Conservation (phyloP, 64 coral and sea anemone species). For the Pocillopora verrucosa region DNA sequence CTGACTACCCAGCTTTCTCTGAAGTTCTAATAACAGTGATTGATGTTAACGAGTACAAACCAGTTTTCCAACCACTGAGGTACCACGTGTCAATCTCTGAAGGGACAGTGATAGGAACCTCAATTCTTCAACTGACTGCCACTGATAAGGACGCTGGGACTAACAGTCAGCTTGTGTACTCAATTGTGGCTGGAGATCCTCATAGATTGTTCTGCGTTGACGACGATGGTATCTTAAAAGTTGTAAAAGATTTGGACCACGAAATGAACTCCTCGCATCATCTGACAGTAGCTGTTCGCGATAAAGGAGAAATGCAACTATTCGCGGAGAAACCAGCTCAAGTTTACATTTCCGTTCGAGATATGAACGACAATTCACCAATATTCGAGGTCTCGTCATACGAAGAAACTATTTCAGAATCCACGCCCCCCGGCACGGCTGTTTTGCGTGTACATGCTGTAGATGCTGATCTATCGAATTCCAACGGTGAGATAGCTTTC, state of each 20-base stretch:
- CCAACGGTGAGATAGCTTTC: conserved; percentile 47
- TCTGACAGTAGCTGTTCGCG: conserved; percentile 48
- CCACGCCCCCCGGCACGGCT: conserved; percentile 3
- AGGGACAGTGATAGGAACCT: conserved; percentile 10
- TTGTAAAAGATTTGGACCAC: conserved; percentile 32
- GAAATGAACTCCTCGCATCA: conserved; percentile 34
- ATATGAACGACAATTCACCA: conserved; percentile 60
- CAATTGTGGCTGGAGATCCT: conserved; percentile 25
- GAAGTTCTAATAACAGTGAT: conserved; percentile 46
- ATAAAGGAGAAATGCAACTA: conserved; percentile 51
- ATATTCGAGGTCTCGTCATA: conserved; percentile 61
- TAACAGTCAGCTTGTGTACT: conserved; percentile 51
- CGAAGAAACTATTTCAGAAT: conserved; percentile 45
- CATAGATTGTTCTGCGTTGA: conserved; percentile 38
- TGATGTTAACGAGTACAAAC: conserved; percentile 72
- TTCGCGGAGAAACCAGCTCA: background rate
- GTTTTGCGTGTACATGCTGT: conserved; percentile 54
- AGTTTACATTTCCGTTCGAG: conserved; percentile 30
- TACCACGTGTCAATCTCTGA: conserved; percentile 53
- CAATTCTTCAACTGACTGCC: conserved; percentile 32
- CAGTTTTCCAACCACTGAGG: conserved; percentile 41
- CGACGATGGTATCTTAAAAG: conserved; percentile 32
- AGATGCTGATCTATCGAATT: conserved; percentile 12
- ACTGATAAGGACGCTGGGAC: conserved; percentile 49
- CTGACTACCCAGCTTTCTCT: conserved; percentile 45